phyloP scores from a whole-genome alignment of 2,113 vertebrate species.

The Donacobius atricapilla region DNA sequence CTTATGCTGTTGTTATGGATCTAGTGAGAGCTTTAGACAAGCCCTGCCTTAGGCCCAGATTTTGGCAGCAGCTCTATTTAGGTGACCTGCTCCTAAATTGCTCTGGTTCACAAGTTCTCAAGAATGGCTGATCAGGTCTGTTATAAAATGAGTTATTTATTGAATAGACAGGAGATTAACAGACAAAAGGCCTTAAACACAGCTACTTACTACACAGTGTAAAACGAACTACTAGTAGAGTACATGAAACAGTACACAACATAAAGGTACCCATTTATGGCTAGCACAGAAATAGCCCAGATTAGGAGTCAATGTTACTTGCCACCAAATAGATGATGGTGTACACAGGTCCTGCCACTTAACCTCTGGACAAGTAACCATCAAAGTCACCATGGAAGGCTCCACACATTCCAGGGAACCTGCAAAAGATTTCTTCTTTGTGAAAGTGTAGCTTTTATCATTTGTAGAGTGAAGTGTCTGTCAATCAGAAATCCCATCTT shows the following conservation, averaged over 20 bases:
- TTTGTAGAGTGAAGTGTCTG: neutral
- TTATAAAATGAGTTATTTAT: neutral
- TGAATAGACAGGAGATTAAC: neutral
- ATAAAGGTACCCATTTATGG: neutral
- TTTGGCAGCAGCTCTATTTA: neutral
- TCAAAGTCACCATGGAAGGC: neutral
- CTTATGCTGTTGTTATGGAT: neutral
- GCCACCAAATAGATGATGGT: fast-evolving
- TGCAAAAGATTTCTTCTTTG: neutral
- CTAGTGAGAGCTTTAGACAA: neutral
- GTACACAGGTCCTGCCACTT: neutral
- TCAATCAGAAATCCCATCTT: neutral
- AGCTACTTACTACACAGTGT: neutral
- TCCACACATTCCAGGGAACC: neutral
- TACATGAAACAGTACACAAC: neutral
- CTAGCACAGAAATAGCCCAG: neutral
- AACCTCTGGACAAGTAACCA: neutral
- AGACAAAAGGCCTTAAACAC: neutral
- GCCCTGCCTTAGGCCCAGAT: neutral
- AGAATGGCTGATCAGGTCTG: neutral
- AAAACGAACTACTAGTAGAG: neutral
- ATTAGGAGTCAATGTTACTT: neutral
- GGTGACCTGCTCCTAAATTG: neutral
- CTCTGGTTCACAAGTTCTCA: fast-evolving
- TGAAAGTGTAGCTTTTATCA: neutral